Evolutionary conservation across 2,113 vertebrate genomes (phyloP).

Genomic region (Lophura nycthemera): DNA sequence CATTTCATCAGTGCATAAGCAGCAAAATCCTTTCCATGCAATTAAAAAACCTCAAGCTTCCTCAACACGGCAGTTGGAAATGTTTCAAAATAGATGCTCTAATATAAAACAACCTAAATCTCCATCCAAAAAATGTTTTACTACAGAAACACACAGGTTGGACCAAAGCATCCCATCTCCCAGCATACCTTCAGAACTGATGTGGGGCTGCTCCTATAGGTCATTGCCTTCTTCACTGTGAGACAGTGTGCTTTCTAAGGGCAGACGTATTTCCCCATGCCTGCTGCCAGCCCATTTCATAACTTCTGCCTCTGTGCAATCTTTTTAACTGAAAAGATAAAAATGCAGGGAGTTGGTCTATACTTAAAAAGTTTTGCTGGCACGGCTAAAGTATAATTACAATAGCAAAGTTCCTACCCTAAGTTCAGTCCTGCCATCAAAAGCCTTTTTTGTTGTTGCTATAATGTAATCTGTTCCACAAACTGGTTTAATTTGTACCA

Average conservation of each 20-base stretch:
- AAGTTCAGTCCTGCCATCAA: constrained; percentile 55
- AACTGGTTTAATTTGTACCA: constrained; percentile 59
- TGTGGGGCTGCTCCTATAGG: background rate
- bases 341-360: constrained; percentile 9
- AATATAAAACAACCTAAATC: background rate
- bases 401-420: constrained; percentile 24
- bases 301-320: constrained; percentile 17
- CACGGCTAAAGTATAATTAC: constrained; percentile 25
- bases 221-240: background rate
- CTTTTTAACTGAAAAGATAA: constrained; percentile 40
- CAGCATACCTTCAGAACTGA: background rate
- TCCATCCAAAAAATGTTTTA: background rate
- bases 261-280: background rate
- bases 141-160: background rate
- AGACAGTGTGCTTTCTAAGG: background rate
- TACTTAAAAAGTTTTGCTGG: constrained; percentile 31
- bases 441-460: constrained; percentile 57
- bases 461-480: constrained; percentile 35
- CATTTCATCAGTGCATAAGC: background rate
- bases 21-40: background rate
- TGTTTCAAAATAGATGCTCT: background rate
- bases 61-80: background rate
- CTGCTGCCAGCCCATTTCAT: background rate
- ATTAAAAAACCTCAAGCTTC: background rate
- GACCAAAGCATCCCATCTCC: background rate